phyloP scores from a whole-genome alignment of 2,113 vertebrate genomes.

The Corydoras sp. region DNA sequence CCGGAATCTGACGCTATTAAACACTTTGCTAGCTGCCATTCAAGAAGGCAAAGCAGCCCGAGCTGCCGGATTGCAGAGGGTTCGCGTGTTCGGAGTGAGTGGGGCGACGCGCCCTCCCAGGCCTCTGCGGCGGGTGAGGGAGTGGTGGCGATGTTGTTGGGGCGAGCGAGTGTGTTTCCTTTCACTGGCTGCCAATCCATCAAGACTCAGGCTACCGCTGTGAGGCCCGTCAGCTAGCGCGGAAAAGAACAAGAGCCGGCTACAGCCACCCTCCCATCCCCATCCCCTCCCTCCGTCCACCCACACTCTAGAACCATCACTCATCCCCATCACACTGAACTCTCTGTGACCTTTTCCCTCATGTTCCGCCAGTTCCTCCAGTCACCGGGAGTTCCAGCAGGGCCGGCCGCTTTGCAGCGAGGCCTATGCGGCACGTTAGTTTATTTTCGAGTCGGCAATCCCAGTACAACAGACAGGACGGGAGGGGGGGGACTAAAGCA shows the following conservation, averaged over 20 bases:
- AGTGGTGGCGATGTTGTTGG: slow-evolving; percentile 33
- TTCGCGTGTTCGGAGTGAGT: slow-evolving; percentile 30
- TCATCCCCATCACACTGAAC: slow-evolving; percentile 86
- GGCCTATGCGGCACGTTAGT: not conserved
- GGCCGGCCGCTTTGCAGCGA: not conserved
- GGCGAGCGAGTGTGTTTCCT: slow-evolving; percentile 71
- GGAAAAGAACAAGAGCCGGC: slow-evolving; percentile 81
- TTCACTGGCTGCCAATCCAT: slow-evolving; percentile 94
- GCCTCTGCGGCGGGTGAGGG: slow-evolving; percentile 25
- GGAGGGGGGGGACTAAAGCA: slow-evolving; percentile 8
- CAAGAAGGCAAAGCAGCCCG: slow-evolving; percentile 6
- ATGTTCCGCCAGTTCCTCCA: slow-evolving; percentile 58
- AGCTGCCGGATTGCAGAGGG: slow-evolving; percentile 50
- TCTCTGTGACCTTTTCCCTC: slow-evolving; percentile 81
- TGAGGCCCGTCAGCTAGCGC: slow-evolving; percentile 78
- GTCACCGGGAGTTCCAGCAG: slow-evolving; percentile 20
- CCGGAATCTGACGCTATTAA: slow-evolving; percentile 60
- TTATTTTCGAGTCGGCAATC: slow-evolving; percentile 24
- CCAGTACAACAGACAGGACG: slow-evolving; percentile 30
- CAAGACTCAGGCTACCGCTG: slow-evolving; percentile 89
- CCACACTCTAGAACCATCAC: slow-evolving; percentile 74
- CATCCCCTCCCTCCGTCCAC: slow-evolving; percentile 45
- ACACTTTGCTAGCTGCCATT: slow-evolving; percentile 53
- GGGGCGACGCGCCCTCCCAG: slow-evolving; percentile 30
- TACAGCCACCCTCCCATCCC: slow-evolving; percentile 68